A percentile compares a stretch with the other conserved stretches of the same genome.
Evolutionary conservation across 2,113 vertebrate species (phyloP).

Genomic region (Elephantulus edwardii): DNA sequence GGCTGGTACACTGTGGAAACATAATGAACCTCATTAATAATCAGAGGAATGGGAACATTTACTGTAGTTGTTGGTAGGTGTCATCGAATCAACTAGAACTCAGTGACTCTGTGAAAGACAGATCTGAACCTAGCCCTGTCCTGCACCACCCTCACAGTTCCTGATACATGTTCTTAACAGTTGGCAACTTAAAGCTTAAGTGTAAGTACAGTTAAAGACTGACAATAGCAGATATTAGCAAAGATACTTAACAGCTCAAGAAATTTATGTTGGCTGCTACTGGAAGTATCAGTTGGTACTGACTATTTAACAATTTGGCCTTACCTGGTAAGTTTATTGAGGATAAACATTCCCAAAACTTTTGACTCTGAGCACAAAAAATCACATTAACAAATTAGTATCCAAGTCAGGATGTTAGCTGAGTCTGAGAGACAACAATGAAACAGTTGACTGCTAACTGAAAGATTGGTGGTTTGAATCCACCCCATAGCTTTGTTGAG

Average conservation of each 20-base stretch:
- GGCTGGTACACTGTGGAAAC: neutral
- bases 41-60: conserved; percentile 38
- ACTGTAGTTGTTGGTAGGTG: too few relatives aligned
- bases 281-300: neutral
- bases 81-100: too few relatives aligned
- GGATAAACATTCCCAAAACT: neutral
- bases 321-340: conserved; percentile 26
- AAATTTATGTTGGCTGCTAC: neutral
- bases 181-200: too few relatives aligned
- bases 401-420: neutral
- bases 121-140: too few relatives aligned
- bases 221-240: neutral
- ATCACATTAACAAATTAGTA: neutral
- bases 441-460: neutral
- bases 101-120: too few relatives aligned
- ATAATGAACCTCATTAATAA: conserved; percentile 13
- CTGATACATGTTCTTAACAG: too few relatives aligned
- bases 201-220: conserved; percentile 8
- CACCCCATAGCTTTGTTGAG: neutral
- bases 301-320: conserved; percentile 16
- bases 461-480: neutral
- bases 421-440: neutral
- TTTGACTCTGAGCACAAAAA: neutral
- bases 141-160: too few relatives aligned
- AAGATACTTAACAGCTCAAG: conserved; percentile 9